Base-by-base conservation (phyloP, 2,113 vertebrate genomes). In the Scalopus aquaticus region DNA sequence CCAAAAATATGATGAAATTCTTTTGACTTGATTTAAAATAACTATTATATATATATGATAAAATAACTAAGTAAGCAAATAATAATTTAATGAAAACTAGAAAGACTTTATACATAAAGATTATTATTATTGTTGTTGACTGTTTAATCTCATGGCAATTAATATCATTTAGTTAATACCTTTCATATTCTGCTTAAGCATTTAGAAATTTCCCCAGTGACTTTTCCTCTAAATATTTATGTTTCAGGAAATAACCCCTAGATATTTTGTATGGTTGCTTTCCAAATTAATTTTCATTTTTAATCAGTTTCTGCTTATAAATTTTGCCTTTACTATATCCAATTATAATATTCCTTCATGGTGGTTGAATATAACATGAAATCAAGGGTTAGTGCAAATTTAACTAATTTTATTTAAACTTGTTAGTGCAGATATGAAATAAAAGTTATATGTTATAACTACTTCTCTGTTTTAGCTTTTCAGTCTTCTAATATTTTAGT, bases 261-360 rank as follows among this genome's bases (percentile, higher is more conserved):
- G 10, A 44, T 64, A 86, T 73, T 82, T 73, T 73, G 87, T 5
- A n/a, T 89, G 1, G 28, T 86, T 89, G 6, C 0, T 62, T 88
- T 94, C 28, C 4, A 91, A 95, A 32, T 82, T 69, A 77, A 81
- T 93, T 89, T 94, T 79, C 30, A 90, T 49, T 80, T 79, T 88
- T 81, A 91, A 92, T 88, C 28, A 35, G 32, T 91, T 91, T 85
- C 26, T 88, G 35, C 35, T 82, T 73, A 73, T 26, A 81, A 79
- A 49, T 92, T 95, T 90, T 90, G n/a, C 79, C 17, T 82, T 74
- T 7, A 82, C 9, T 54, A 35, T 73, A 72, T 32, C 5, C 26
- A 67, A 51, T 82, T 60, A 65, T 54, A 84, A 60, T 32, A 77
- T 64, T 83, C 17, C 9, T 70, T 94, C 19, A 87, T 13, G 76